Evolutionary conservation across 2,888 invertebrate species (phyloP), one percentile per base, ranked within the genome.

Genomic region (Tipula helvola): DNA sequence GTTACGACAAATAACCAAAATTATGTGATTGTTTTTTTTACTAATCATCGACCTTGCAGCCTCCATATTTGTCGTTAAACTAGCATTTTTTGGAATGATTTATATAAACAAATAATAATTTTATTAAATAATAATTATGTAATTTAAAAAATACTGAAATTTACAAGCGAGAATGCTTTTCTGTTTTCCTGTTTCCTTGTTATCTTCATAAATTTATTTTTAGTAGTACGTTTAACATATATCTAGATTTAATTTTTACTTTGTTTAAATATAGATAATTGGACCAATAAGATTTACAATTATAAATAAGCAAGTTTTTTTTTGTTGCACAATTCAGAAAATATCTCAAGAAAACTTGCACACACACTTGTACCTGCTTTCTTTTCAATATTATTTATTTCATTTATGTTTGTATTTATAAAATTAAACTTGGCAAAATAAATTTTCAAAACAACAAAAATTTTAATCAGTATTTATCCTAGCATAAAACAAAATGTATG

Each of bases 401-500:
- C 52, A 52, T 16, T 5, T 71, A 10, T 28, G 28, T 28, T 71
- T 71, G 5, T 71, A 71, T 71, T 71, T 71, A 71, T 28, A 71
- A 28, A 71, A 71, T 28, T 71, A 71, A 71, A 28, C 71, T 71
- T 10, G 28, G n/a, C n/a, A n/a, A 52, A 28, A 10, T 71, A 71
- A 71, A 71, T 71, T 28, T 28, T 71, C 18, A 71, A n/a, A 52
- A 52, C 5, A 52, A 28, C 18, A 71, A 71, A 71, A 71, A 2
- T 28, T 84, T 84, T 84, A 84, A 41, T 84, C 84, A 84, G 36
- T 84, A 41, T 84, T 84, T 84, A 84, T 93, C 87, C 94, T 94
- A 86, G 95, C 95, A 90, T 97, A 97, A 92, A 97, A 97, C 85
- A 97, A 92, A 87, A 97, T 93, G 92, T 97, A 97, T 0, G 97